Conservation (phyloP, 2,797 vertebrate species). For the Sebastolobus alascanus region DNA sequence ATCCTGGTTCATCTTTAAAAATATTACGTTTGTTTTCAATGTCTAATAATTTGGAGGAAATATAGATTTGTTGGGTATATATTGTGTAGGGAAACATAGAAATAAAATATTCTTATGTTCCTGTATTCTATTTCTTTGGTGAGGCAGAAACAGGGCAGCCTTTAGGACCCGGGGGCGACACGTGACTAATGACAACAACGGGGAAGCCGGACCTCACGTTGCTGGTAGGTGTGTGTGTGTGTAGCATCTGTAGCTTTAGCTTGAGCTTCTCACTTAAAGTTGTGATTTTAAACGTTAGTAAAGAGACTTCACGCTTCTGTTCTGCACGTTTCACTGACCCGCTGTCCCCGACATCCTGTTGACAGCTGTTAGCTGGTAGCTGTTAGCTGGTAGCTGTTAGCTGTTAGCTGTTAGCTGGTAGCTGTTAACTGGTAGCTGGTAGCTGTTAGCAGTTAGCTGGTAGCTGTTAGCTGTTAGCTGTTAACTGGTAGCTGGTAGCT, state of each 20-base stretch:
- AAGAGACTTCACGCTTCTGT: accelerated
- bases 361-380: too few relatives aligned
- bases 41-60: too few relatives aligned
- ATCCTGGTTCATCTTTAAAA: too few relatives aligned
- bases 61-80: too few relatives aligned
- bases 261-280: background rate
- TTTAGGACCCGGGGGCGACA: slow-evolving; percentile 53
- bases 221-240: slow-evolving; percentile 59
- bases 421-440: background rate
- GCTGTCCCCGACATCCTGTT: background rate
- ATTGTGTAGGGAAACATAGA: too few relatives aligned
- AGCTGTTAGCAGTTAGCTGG: slow-evolving; percentile 37
- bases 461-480: too few relatives aligned
- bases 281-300: background rate
- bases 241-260: slow-evolving; percentile 12
- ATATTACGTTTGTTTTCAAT: too few relatives aligned
- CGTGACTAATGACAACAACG: slow-evolving; percentile 30
- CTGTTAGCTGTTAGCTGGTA: background rate
- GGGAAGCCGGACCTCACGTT: slow-evolving; percentile 56
- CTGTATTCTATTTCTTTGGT: too few relatives aligned
- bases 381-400: slow-evolving; percentile 40
- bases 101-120: too few relatives aligned
- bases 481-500: slow-evolving; percentile 1
- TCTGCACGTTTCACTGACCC: background rate
- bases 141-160: too few relatives aligned